These are phyloP conservation scores for Apamea crenata DNA, from an alignment of 2,888 invertebrate species.

Conservation along the genomic window DNA sequence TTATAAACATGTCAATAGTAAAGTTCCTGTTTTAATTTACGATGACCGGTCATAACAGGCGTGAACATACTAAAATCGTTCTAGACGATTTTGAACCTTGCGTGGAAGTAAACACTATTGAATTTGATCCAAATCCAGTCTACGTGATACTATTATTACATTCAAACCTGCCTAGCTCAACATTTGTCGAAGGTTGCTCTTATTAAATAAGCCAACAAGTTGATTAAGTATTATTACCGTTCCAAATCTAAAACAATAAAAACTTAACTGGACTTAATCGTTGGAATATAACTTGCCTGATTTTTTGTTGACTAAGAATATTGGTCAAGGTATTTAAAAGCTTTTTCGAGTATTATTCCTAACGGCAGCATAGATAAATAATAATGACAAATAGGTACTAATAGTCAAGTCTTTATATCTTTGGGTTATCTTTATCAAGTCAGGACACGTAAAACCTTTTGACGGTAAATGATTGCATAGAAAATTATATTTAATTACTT, in stretches of 20 bases:
- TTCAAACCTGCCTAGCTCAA: constrained; percentile 49
- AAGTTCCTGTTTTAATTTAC: constrained; percentile 45
- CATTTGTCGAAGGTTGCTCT: constrained; percentile 31
- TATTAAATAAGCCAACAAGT: constrained; percentile 6
- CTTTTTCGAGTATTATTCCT: neutral
- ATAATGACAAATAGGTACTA: too few species aligned
- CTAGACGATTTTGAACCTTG: constrained; percentile 13
- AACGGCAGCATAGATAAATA: neutral
- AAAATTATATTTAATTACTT: too few species aligned
- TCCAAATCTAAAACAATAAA: constrained; percentile 32
- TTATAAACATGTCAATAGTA: constrained; percentile 57
- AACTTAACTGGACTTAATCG: constrained; percentile 15
- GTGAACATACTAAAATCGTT: neutral
- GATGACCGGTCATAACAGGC: constrained; percentile 26
- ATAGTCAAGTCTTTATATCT: neutral
- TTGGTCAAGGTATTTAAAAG: constrained; percentile 41
- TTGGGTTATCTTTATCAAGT: neutral
- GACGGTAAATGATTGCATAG: too few species aligned
- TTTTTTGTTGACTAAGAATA: constrained; percentile 31
- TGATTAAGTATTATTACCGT: neutral
- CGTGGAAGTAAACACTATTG: neutral
- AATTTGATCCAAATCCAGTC: neutral
- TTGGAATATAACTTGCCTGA: neutral
- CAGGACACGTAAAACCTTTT: neutral
- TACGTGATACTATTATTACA: constrained; percentile 10